phyloP scores from a whole-genome alignment of 30 jellyfish, hydroid and myxozoan species.

The Aurelia sp. region DNA sequence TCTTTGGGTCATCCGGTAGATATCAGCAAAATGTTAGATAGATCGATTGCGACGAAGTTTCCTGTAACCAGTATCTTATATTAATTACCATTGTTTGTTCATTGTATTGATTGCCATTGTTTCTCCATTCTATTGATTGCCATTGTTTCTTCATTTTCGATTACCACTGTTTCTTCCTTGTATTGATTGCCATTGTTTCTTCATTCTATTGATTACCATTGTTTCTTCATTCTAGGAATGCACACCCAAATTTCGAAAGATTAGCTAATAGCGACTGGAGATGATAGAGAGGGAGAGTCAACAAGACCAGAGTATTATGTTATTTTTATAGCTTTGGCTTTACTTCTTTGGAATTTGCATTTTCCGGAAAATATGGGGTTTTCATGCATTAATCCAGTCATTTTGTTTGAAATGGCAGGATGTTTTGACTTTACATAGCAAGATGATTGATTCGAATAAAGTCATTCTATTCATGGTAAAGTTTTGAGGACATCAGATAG shows the following conservation, averaged over 20 bases:
- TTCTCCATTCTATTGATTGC: no score
- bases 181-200: no score
- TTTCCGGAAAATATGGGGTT: background rate
- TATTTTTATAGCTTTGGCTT: background rate
- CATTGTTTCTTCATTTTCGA: no score
- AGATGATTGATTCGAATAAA: no score
- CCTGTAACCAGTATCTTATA: no score
- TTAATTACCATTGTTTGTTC: no score
- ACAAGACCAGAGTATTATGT: background rate
- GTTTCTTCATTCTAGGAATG: background rate
- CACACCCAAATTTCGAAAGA: background rate
- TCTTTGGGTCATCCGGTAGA: no score
- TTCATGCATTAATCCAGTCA: background rate
- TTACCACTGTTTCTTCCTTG: no score
- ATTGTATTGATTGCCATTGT: no score
- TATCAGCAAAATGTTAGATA: no score
- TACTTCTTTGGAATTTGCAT: constrained; percentile 1
- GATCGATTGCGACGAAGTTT: no score
- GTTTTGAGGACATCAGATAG: background rate
- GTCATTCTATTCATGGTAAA: background rate
- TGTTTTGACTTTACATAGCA: background rate
- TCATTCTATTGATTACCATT: background rate
- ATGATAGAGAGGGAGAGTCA: background rate
- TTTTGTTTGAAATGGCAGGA: background rate
- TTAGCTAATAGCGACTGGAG: background rate